Evolutionary conservation across 2,888 invertebrate species (phyloP).

Genomic region (Cheilosia variabilis): DNA sequence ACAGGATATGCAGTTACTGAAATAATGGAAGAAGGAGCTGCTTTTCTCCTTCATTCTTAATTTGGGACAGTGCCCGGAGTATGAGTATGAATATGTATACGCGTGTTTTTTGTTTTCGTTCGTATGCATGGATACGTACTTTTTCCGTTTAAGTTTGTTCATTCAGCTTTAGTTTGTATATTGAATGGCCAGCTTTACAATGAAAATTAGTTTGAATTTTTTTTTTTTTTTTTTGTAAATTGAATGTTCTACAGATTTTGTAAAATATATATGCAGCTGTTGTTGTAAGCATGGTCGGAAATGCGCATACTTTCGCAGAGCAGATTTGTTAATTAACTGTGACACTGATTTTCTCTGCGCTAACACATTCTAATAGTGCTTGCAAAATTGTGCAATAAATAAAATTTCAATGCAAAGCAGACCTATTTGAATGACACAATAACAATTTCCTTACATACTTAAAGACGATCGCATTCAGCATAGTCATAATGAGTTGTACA

Average conservation of each 20-base stretch:
- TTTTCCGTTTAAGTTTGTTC: constrained; percentile 49
- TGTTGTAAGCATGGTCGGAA: not conserved
- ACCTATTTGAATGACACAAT: too few species aligned
- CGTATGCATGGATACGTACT: constrained; percentile 2
- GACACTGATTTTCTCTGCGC: not conserved
- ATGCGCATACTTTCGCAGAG: not conserved
- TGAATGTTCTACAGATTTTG: not conserved
- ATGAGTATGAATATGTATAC: constrained; percentile 25
- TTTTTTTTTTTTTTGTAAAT: not conserved
- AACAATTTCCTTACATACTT: too few species aligned
- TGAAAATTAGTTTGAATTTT: not conserved
- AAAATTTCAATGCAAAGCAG: too few species aligned
- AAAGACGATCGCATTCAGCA: too few species aligned
- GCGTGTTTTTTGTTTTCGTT: constrained; percentile 37
- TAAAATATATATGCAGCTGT: not conserved
- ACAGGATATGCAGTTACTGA: constrained; percentile 44
- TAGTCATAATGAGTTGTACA: too few species aligned
- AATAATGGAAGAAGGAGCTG: constrained; percentile 12
- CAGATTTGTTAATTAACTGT: not conserved
- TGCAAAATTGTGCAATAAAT: too few species aligned
- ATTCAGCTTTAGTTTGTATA: constrained; percentile 45
- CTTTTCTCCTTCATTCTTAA: constrained; percentile 40
- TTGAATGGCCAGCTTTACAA: constrained; percentile 37
- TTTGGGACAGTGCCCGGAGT: constrained; percentile 59
- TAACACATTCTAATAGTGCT: not conserved